phyloP scores from a whole-genome alignment of 1,140 invertebrate species.

The Dendrolimus kikuchii region DNA sequence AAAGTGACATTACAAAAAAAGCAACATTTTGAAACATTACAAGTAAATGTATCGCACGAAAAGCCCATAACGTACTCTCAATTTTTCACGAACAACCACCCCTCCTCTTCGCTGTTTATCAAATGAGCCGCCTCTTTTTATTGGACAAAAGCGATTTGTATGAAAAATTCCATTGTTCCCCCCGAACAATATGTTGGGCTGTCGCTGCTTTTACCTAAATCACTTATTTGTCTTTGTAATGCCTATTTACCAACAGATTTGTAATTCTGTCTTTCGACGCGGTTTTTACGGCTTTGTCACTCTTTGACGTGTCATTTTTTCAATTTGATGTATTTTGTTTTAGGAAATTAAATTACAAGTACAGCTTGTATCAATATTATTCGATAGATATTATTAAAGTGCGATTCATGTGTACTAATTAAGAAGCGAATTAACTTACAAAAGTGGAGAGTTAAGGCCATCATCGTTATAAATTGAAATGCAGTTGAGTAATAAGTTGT shows the following conservation, averaged over 20 bases:
- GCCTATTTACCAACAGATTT: neutral
- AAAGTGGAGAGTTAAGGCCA: too few species aligned
- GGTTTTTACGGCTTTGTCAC: neutral
- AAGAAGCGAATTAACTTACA: too few species aligned
- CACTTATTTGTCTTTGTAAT: constrained; percentile 12
- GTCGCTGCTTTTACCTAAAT: constrained; percentile 19
- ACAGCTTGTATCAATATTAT: too few species aligned
- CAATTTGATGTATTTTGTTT: too few species aligned
- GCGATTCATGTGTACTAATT: too few species aligned
- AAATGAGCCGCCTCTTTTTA: constrained; percentile 16
- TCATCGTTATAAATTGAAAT: too few species aligned
- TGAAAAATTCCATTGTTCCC: constrained; percentile 27
- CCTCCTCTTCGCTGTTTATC: constrained; percentile 14
- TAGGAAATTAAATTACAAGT: too few species aligned
- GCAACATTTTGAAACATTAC: neutral
- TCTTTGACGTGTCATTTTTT: neutral
- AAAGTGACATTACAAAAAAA: too few species aligned
- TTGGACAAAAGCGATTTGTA: constrained; percentile 24
- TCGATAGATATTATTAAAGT: too few species aligned
- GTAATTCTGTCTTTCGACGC: neutral
- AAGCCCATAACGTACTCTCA: neutral
- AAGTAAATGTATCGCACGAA: neutral
- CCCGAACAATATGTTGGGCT: constrained; percentile 24
- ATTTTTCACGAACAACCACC: neutral
- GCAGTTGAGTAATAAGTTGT: too few species aligned